These are phyloP conservation scores for Drosophila kepulauana DNA, from an alignment of 1,140 invertebrate genomes.

Conservation along the genomic window DNA sequence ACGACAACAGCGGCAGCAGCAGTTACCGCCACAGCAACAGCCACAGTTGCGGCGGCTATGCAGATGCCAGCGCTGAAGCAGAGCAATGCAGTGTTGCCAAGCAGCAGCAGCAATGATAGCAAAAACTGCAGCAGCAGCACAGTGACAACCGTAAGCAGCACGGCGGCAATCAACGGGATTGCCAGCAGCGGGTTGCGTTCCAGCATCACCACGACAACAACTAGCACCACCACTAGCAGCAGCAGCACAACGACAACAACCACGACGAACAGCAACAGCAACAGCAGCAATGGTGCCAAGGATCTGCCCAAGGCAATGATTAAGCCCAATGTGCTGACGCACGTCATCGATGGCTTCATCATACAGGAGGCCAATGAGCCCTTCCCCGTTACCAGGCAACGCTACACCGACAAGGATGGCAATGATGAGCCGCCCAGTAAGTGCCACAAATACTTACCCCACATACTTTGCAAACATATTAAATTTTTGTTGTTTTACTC, in stretches of 20 bases:
- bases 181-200: conserved; percentile 31
- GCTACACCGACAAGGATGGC: conserved; percentile 86
- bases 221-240: conserved; percentile 37
- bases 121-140: conserved; percentile 67
- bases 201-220: conserved; percentile 39
- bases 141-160: conserved; percentile 47
- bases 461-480: no score
- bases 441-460: conserved; percentile 26
- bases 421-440: conserved; percentile 89
- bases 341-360: conserved; percentile 98
- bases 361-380: conserved; percentile 97
- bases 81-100: conserved; percentile 58
- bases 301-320: conserved; percentile 96
- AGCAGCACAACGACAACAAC: conserved; percentile 24
- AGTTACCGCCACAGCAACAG: background rate
- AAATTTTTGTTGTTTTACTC: no score
- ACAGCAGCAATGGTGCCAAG: conserved; percentile 85
- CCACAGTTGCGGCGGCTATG: conserved; percentile 73
- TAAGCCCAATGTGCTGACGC: conserved; percentile 97
- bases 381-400: conserved; percentile 92
- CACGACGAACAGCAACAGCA: conserved; percentile 14
- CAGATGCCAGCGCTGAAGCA: conserved; percentile 71
- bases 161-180: conserved; percentile 64
- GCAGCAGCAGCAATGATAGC: conserved; percentile 72
- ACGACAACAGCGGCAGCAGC: conserved; percentile 12